A percentile compares a stretch with the other conserved stretches of the same genome.
Conservation (phyloP, 2,888 invertebrate species). For the Coenonympha arcania region DNA sequence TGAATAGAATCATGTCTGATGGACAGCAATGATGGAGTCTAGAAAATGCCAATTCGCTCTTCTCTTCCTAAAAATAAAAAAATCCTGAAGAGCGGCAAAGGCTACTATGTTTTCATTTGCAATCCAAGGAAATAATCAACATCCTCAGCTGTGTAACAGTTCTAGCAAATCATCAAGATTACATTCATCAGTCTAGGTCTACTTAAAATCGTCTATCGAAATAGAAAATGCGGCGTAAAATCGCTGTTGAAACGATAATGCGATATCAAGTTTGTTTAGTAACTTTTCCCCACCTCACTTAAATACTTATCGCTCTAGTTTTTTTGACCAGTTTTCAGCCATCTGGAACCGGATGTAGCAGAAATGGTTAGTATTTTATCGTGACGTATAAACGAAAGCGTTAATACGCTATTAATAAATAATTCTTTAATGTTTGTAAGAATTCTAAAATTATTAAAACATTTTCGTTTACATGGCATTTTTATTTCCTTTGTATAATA, state of each 20-base stretch:
- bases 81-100: too few relatives aligned
- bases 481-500: too few relatives aligned
- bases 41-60: too few relatives aligned
- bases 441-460: background rate
- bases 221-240: slow-evolving; percentile 20
- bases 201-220: slow-evolving; percentile 16
- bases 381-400: slow-evolving; percentile 5
- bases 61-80: too few relatives aligned
- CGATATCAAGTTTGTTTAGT: slow-evolving; percentile 23
- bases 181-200: slow-evolving; percentile 6
- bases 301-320: slow-evolving; percentile 17
- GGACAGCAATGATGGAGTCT: too few relatives aligned
- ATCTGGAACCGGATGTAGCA: slow-evolving; percentile 21
- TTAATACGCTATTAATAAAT: too few relatives aligned
- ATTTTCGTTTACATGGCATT: too few relatives aligned
- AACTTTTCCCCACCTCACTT: slow-evolving; percentile 20
- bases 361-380: slow-evolving; percentile 5
- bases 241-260: slow-evolving; percentile 12
- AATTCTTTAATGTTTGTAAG: background rate
- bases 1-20: too few relatives aligned
- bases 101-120: too few relatives aligned
- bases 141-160: too few relatives aligned
- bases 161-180: background rate
- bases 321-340: slow-evolving; percentile 21
- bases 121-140: too few relatives aligned